These are phyloP conservation scores for Probaryconus sp. DNA, from an alignment of 1,140 invertebrate genomes.

Conservation along the genomic window DNA sequence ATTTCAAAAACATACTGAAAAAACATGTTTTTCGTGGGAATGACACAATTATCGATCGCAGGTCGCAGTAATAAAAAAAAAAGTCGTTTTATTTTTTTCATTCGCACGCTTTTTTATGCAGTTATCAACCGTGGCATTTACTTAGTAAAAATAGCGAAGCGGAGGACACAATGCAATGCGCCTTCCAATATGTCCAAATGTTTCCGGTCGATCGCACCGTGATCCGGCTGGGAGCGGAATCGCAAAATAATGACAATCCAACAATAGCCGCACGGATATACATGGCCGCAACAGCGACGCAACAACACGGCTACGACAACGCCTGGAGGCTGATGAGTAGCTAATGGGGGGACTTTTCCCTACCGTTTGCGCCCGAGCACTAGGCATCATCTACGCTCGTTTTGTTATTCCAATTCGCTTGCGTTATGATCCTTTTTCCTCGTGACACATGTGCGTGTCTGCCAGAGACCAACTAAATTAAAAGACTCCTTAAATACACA, in stretches of 20 bases:
- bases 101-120: conserved; percentile 33
- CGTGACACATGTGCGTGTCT: conserved; percentile 33
- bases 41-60: conserved; percentile 35
- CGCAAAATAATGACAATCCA: conserved; percentile 76
- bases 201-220: conserved; percentile 71
- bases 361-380: conserved; percentile 34
- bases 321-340: conserved; percentile 74
- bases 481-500: conserved; percentile 39
- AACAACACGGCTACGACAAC: conserved; percentile 65
- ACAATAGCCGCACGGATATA: conserved; percentile 68
- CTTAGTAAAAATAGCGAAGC: conserved; percentile 69
- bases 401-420: conserved; percentile 71
- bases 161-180: conserved; percentile 61
- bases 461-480: conserved; percentile 30
- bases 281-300: conserved; percentile 66
- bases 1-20: conserved; percentile 5
- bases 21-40: conserved; percentile 40
- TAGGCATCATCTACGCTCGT: conserved; percentile 59
- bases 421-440: conserved; percentile 70
- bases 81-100: conserved; percentile 18
- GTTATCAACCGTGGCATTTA: conserved; percentile 67
- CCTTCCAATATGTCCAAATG: conserved; percentile 75
- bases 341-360: conserved; percentile 74
- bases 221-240: conserved; percentile 71
- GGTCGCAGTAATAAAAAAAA: too few species aligned